Evolutionary conservation across 2,888 invertebrate genomes (phyloP).

Genomic region (Cephus rjabovi): DNA sequence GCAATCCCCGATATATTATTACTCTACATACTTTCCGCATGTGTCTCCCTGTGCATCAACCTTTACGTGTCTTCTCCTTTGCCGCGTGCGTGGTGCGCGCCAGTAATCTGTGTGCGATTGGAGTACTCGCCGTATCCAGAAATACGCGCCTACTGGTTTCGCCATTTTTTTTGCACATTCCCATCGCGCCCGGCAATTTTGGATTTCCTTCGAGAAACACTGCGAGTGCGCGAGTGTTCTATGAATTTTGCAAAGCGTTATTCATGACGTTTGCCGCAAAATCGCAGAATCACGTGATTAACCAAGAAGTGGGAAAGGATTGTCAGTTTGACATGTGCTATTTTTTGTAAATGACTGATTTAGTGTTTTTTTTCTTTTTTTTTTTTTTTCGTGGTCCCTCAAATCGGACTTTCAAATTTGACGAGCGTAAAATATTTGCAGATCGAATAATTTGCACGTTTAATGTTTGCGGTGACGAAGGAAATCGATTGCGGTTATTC

Average conservation of each 20-base stretch:
- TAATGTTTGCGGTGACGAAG: not conserved
- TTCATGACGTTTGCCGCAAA: not conserved
- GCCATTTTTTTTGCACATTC: not conserved
- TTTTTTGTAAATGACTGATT: not conserved
- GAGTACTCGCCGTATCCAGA: not conserved
- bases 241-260: not conserved
- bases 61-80: conserved; percentile 9
- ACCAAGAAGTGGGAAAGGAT: not conserved
- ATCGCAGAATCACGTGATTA: not conserved
- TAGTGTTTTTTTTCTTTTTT: not conserved
- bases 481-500: not conserved
- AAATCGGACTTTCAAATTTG: not conserved
- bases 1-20: conserved; percentile 36
- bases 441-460: not conserved
- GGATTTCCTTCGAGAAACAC: not conserved
- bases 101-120: not conserved
- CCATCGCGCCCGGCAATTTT: not conserved
- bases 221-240: not conserved
- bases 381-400: not conserved
- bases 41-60: conserved; percentile 18
- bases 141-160: not conserved
- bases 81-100: not conserved
- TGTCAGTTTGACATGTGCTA: not conserved
- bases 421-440: not conserved
- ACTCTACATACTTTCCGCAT: not conserved